Evolutionary conservation across 2,113 vertebrate species (phyloP).

Genomic region (Pyxicephalus adspersus): DNA sequence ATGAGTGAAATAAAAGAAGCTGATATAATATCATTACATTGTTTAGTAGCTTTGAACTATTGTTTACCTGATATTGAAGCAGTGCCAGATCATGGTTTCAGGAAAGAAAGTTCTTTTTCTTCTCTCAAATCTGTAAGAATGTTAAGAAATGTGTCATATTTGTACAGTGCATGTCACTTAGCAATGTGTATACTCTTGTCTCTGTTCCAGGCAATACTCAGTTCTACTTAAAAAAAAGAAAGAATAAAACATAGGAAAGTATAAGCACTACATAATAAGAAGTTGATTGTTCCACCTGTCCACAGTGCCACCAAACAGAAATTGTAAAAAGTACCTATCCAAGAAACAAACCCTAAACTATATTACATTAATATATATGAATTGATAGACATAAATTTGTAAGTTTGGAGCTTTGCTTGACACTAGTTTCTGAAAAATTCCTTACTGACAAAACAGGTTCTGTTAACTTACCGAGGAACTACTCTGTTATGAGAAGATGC

Average conservation of each 20-base stretch:
- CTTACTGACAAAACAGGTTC: background rate
- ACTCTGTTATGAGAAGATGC: constrained; percentile 75
- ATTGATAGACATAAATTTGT: too few relatives aligned
- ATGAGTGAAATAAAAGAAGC: too few relatives aligned
- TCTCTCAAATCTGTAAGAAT: constrained; percentile 81
- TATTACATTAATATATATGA: background rate
- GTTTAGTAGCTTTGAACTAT: background rate
- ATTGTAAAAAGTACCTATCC: too few relatives aligned
- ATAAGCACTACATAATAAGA: background rate
- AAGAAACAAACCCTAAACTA: background rate
- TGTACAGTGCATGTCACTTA: background rate
- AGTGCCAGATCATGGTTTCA: constrained; percentile 91
- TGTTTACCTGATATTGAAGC: constrained; percentile 86
- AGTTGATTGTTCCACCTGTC: too few relatives aligned
- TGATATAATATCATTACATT: too few relatives aligned
- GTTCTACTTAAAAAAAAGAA: background rate
- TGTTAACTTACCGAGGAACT: constrained; percentile 69
- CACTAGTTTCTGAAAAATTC: too few relatives aligned
- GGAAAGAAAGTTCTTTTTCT: constrained; percentile 90
- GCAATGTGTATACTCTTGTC: too few relatives aligned
- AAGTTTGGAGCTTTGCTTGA: too few relatives aligned
- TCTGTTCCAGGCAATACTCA: too few relatives aligned
- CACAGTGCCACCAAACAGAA: too few relatives aligned
- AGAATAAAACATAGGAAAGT: background rate
- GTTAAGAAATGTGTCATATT: constrained; percentile 57